A percentile compares a stretch with the other conserved stretches of the same genome.
Conservation (phyloP, 2,113 vertebrate species). For the Tragulus kanchil region DNA sequence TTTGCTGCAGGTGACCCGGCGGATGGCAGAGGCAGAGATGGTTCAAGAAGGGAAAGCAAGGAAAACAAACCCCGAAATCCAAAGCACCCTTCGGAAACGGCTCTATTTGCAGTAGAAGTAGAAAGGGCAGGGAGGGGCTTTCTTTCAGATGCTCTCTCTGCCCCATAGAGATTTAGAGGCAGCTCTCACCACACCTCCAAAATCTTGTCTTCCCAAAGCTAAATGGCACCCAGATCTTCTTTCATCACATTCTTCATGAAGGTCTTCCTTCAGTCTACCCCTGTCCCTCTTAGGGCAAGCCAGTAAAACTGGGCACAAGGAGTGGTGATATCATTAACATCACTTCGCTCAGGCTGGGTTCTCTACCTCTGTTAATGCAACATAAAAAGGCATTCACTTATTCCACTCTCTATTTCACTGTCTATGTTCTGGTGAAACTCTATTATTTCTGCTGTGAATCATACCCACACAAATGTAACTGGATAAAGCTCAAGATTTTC, state of each 20-base stretch:
- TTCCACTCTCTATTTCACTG: not conserved
- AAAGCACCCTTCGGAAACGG: conserved; percentile 79
- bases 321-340: not conserved
- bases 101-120: conserved; percentile 73
- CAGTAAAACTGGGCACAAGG: not conserved
- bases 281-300: not conserved
- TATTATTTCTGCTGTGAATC: not conserved
- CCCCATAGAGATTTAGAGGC: not conserved
- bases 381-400: not conserved
- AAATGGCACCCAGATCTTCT: not conserved
- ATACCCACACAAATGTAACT: not conserved
- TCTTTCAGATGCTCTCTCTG: not conserved
- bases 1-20: conserved; percentile 72
- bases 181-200: not conserved
- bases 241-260: not conserved
- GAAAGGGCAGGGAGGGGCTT: not conserved
- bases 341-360: not conserved
- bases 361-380: not conserved
- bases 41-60: conserved; percentile 61
- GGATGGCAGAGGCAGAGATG: conserved; percentile 75
- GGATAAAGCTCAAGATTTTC: not conserved
- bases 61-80: conserved; percentile 79
- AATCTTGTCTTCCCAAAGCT: not conserved
- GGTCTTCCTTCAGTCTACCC: not conserved
- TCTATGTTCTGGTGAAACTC: not conserved